These are phyloP conservation scores for Phrynosoma blainvillii DNA, from an alignment of 2,113 vertebrate species.

Conservation along the genomic window DNA sequence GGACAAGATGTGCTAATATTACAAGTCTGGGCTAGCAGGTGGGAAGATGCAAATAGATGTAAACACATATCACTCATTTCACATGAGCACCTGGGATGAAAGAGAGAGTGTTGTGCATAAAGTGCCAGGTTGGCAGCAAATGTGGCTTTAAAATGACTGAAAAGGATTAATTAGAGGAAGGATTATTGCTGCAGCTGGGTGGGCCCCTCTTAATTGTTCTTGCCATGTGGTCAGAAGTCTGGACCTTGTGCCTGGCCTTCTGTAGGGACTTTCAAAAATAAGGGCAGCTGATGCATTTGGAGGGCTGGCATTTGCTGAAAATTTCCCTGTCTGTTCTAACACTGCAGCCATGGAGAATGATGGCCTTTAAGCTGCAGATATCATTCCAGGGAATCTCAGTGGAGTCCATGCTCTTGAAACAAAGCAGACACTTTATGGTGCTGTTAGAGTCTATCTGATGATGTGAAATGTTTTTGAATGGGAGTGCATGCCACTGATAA, in stretches of 20 bases:
- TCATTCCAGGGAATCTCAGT: background rate
- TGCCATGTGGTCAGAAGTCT: background rate
- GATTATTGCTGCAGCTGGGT: background rate
- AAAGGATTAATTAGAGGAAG: background rate
- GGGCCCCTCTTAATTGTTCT: background rate
- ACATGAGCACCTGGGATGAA: no score
- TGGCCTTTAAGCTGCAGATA: background rate
- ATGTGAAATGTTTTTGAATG: background rate
- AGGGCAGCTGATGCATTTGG: no score
- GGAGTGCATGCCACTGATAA: background rate
- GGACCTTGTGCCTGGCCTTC: no score
- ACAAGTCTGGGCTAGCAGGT: background rate
- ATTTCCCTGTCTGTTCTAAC: background rate
- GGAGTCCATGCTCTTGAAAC: background rate
- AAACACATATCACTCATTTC: background rate
- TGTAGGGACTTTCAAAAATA: no score
- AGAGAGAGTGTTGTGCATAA: no score
- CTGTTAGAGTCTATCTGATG: background rate
- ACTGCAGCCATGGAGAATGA: background rate
- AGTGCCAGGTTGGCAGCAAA: background rate
- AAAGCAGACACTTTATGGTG: no score
- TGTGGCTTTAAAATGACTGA: background rate
- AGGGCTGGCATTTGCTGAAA: background rate
- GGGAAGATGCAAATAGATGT: background rate
- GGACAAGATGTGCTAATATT: no score